phyloP scores from a whole-genome alignment of 2,113 vertebrate genomes.

The Onychorhynchus coronatus region DNA sequence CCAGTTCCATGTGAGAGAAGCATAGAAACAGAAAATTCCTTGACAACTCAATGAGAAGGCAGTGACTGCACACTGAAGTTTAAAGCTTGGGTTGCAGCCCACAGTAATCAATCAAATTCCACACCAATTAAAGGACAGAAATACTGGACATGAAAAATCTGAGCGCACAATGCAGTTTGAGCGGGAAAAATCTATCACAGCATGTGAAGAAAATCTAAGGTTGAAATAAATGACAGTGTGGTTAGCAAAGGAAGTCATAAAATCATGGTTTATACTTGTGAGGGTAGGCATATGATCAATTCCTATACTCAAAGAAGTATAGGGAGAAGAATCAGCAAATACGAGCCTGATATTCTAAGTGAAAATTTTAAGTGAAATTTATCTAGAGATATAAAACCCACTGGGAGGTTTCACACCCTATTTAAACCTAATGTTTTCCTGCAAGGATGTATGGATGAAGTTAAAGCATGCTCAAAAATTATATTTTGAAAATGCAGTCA shows the following conservation, averaged over 20 bases:
- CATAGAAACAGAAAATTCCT: not conserved
- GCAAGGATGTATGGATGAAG: rapidly evolving
- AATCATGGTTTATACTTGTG: not conserved
- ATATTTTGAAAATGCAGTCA: rapidly evolving
- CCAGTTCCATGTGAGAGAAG: rapidly evolving
- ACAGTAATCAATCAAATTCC: rapidly evolving
- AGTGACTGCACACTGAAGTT: rapidly evolving
- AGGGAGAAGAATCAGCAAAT: not conserved
- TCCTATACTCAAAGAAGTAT: not conserved
- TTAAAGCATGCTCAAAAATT: not conserved
- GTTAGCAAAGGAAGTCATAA: constrained; percentile 21
- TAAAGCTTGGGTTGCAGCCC: not conserved
- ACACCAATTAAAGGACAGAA: not conserved
- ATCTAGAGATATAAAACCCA: not conserved
- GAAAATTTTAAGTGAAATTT: not conserved
- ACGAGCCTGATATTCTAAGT: rapidly evolving
- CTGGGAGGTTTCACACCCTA: rapidly evolving
- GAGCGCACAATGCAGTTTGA: not conserved
- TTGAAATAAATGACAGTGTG: not conserved
- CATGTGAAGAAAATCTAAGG: not conserved
- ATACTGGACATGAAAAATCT: rapidly evolving
- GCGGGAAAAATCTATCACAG: not conserved
- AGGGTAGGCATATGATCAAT: not conserved
- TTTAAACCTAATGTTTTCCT: not conserved
- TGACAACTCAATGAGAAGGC: not conserved